Percentiles rank a stretch among this genome's conserved stretches.
These are phyloP conservation scores for Orchesella cincta DNA, from an alignment of 1,140 invertebrate genomes.

Conservation along the genomic window DNA sequence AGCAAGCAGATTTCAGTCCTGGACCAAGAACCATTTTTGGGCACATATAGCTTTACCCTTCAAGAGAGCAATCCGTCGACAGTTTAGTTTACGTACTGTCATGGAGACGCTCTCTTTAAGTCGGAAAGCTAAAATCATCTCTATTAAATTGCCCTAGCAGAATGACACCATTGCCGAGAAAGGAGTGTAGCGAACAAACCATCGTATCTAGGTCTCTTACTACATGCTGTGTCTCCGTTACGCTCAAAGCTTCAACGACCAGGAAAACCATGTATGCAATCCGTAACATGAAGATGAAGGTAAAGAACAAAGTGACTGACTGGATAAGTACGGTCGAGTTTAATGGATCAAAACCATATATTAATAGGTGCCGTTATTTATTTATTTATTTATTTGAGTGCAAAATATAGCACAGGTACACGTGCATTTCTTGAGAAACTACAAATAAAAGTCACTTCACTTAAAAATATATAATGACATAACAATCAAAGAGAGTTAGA, in stretches of 20 bases:
- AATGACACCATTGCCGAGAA: not conserved
- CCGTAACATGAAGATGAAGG: not conserved
- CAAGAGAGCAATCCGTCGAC: constrained; percentile 52
- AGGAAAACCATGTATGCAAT: not conserved
- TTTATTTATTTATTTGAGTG: too few relatives aligned
- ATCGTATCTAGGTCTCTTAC: too few relatives aligned
- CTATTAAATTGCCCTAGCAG: not conserved
- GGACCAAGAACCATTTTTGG: too few relatives aligned
- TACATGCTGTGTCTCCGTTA: not conserved
- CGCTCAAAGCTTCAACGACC: not conserved
- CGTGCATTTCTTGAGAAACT: too few relatives aligned
- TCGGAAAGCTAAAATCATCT: constrained; percentile 45
- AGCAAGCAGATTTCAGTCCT: too few relatives aligned
- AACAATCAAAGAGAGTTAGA: too few relatives aligned
- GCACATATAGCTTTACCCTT: constrained; percentile 47
- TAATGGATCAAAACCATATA: too few relatives aligned
- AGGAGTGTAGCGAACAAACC: not conserved
- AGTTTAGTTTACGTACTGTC: constrained; percentile 51
- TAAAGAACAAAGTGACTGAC: not conserved
- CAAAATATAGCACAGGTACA: constrained; percentile 15
- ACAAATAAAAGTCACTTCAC: too few relatives aligned
- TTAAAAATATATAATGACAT: too few relatives aligned
- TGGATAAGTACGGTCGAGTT: not conserved
- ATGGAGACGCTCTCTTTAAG: constrained; percentile 52
- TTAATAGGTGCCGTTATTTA: constrained; percentile 5